These are phyloP conservation scores for Oxycera nigricornis DNA, from an alignment of 2,888 invertebrate species.

Conservation along the genomic window DNA sequence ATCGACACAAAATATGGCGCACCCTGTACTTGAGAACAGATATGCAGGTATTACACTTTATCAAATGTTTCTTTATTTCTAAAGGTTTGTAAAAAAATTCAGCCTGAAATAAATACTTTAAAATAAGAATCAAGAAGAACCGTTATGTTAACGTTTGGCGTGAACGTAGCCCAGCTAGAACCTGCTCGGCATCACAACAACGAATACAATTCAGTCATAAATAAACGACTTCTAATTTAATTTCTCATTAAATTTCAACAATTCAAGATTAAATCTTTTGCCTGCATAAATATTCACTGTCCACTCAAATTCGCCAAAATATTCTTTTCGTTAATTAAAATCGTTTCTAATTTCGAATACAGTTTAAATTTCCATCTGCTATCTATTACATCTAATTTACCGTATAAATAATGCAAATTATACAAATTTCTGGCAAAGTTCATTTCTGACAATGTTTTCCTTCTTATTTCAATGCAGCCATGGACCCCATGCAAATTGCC, in stretches of 20 bases:
- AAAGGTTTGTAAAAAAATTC: no score
- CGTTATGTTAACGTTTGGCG: no score
- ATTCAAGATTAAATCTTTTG: neutral
- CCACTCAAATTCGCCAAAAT: neutral
- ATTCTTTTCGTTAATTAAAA: constrained; percentile 26
- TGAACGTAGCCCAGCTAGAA: no score
- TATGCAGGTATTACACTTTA: no score
- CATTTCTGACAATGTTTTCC: constrained; percentile 6
- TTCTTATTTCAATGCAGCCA: neutral
- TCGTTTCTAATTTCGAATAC: constrained; percentile 20
- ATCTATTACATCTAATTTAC: constrained; percentile 33
- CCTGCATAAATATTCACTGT: neutral
- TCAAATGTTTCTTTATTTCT: no score
- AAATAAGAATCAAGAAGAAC: no score
- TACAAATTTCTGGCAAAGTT: constrained; percentile 7
- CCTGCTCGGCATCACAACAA: no score
- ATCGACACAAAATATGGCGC: no score
- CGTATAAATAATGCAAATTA: constrained; percentile 34
- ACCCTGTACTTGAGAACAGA: no score
- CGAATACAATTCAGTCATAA: no score
- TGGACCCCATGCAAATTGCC: neutral
- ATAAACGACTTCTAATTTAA: no score
- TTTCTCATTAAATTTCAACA: neutral
- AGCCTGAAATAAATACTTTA: no score
- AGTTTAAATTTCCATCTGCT: constrained; percentile 30